Evolutionary conservation across 2,888 invertebrate genomes (phyloP), one percentile per base, ranked within the genome.

Genomic region (Entomobrya multifasciata): DNA sequence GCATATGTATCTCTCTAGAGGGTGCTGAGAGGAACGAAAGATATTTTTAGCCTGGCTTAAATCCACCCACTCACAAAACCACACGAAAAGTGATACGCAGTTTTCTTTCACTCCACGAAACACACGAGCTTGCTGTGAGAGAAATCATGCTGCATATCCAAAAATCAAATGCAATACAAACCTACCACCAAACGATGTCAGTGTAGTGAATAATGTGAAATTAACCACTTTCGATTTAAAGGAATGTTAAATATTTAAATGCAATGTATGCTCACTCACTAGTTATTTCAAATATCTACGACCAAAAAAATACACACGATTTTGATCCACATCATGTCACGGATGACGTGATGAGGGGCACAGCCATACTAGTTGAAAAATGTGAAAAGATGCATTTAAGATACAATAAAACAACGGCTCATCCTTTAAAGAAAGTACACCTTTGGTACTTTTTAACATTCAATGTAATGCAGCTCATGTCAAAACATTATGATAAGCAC

Each of bases 211-310:
- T n/a, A 25, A 11, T 20, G 41, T 27, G 30, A 36, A 36, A n/a
- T 44, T 78, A 36, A 13, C 67, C 55, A 70, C 47, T 72, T 72
- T 30, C 22, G 60, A 17, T 36, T 20, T 60, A 44, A 77, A 55
- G 82, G 82, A 83, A 83, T 83, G 82, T 65, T 62, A 84, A 84
- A 84, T 84, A 77, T 84, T 84, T 77, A 84, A 84, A 84, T 84
- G 76, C 67, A 83, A 65, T 70, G n/a, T 72, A 49, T 76, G 62
- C 22, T 62, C 41, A 76, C 65, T 83, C 82, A 20, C 41, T 70
- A 44, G 22, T 67, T 17, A 41, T 36, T 65, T 17, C n/a, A 49
- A 55, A 30, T 6, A 36, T 36, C 4, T 8, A 36, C 8, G 8
- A 6, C 4, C 36, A 4, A 36, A 67, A 55, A 49, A 55, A 55